Percentiles rank a stretch among this genome's conserved stretches.
Evolutionary conservation across 2,113 vertebrate species (phyloP).

Genomic region (Taxidea taxus): DNA sequence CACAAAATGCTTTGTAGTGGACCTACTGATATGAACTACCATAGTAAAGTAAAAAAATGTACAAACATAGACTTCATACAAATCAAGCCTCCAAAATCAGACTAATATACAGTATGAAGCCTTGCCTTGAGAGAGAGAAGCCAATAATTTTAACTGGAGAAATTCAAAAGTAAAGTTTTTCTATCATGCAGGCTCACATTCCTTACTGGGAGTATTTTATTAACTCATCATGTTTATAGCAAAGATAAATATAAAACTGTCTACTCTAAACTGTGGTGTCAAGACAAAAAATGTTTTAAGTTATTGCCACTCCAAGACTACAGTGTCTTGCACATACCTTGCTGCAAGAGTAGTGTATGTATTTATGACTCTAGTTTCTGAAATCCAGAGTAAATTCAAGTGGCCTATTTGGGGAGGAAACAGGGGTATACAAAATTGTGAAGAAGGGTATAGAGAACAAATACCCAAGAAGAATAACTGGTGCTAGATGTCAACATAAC

Average conservation of each 20-base stretch:
- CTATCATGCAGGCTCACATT: neutral
- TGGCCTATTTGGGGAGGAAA: neutral
- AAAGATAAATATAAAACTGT: conserved; percentile 26
- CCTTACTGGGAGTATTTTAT: conserved; percentile 11
- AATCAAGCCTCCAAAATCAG: neutral
- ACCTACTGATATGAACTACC: neutral
- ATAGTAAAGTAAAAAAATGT: neutral
- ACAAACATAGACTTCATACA: conserved; percentile 20
- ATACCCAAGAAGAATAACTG: neutral
- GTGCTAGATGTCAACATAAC: neutral
- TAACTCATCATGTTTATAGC: conserved; percentile 1
- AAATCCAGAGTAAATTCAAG: conserved; percentile 27
- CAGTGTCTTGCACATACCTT: neutral
- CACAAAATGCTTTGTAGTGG: neutral
- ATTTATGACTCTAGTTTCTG: neutral
- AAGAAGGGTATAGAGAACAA: neutral
- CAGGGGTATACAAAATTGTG: neutral
- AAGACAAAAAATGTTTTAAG: neutral
- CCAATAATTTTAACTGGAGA: neutral
- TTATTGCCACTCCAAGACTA: neutral
- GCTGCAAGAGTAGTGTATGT: neutral
- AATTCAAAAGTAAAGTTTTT: conserved; percentile 12
- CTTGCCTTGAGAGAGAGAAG: neutral
- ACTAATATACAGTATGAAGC: conserved; percentile 14
- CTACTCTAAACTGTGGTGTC: conserved; percentile 5